phyloP scores from a whole-genome alignment of 2,888 invertebrate genomes.

The Ectemnius lituratus region DNA sequence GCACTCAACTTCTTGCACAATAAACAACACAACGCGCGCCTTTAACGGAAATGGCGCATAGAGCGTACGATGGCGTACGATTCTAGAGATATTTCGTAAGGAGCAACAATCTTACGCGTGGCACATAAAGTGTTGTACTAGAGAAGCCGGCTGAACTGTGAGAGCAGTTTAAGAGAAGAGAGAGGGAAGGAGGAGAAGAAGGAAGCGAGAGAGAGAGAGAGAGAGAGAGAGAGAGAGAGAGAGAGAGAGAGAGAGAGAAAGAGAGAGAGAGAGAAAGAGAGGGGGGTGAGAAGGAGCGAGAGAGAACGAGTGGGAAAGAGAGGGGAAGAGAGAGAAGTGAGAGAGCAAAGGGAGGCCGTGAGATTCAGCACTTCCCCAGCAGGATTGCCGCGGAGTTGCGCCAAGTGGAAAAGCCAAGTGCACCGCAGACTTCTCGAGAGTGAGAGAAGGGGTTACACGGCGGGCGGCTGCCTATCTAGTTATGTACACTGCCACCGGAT shows the following conservation, averaged over 20 bases:
- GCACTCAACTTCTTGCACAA: too few species aligned
- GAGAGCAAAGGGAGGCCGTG: not conserved
- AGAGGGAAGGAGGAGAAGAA: too few species aligned
- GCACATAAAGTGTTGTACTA: too few species aligned
- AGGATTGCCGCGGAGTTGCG: slow-evolving; percentile 17
- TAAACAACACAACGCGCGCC: too few species aligned
- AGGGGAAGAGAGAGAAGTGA: not conserved
- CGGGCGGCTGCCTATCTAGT: slow-evolving; percentile 14
- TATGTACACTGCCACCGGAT: not conserved
- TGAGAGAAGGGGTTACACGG: slow-evolving; percentile 1
- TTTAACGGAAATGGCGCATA: too few species aligned
- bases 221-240: not conserved
- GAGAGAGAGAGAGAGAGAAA: not conserved
- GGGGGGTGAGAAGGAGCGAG: not conserved
- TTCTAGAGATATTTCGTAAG: too few species aligned
- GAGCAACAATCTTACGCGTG: too few species aligned
- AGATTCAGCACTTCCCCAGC: slow-evolving; percentile 9
- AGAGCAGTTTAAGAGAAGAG: not conserved
- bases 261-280: not conserved
- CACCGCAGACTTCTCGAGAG: slow-evolving; percentile 24
- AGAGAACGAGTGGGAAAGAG: too few species aligned
- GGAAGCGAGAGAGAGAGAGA: not conserved
- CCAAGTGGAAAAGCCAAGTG: slow-evolving; percentile 34
- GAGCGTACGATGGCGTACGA: too few species aligned
- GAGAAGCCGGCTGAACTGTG: not conserved